A percentile compares a stretch with the other conserved stretches of the same genome.
Evolutionary conservation across 92 coral and sea anemone genomes (phyloP).

Genomic region (Zoanthus sociatus): DNA sequence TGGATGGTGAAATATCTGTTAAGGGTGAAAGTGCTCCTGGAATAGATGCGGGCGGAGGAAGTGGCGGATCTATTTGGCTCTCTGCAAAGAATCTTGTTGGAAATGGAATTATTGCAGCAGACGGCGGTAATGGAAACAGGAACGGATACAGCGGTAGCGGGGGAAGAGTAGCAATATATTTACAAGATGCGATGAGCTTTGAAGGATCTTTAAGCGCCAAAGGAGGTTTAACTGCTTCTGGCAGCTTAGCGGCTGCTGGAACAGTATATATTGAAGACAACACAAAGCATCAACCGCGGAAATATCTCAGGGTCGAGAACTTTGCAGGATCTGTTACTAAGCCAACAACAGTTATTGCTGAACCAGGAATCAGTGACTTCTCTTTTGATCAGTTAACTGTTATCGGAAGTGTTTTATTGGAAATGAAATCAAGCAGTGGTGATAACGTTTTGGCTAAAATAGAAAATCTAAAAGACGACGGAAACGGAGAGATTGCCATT

Average conservation of each 20-base stretch:
- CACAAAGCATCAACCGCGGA: slow-evolving; percentile 45
- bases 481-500: slow-evolving; percentile 57
- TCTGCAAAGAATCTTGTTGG: slow-evolving; percentile 51
- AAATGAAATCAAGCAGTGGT: slow-evolving; percentile 28
- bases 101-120: slow-evolving; percentile 55
- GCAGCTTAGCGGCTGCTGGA: slow-evolving; percentile 63
- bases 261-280: slow-evolving; percentile 69
- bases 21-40: slow-evolving; percentile 53
- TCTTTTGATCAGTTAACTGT: slow-evolving; percentile 61
- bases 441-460: slow-evolving; percentile 47
- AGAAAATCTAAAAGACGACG: slow-evolving; percentile 57
- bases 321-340: slow-evolving; percentile 19
- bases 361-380: slow-evolving; percentile 47
- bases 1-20: slow-evolving; percentile 62
- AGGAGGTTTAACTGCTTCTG: slow-evolving; percentile 51
- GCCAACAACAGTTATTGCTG: slow-evolving; percentile 59
- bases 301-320: slow-evolving; percentile 43
- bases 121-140: slow-evolving; percentile 69
- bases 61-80: slow-evolving; percentile 71
- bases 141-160: slow-evolving; percentile 75
- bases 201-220: slow-evolving; percentile 60
- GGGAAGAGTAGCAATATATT: slow-evolving; percentile 68
- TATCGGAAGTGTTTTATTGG: slow-evolving; percentile 66
- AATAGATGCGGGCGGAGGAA: slow-evolving; percentile 67
- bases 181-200: slow-evolving; percentile 38